Percentiles rank a stretch among this genome's conserved stretches.
phyloP scores from a whole-genome alignment of 2,888 invertebrate species.

The Apodemia mormo region DNA sequence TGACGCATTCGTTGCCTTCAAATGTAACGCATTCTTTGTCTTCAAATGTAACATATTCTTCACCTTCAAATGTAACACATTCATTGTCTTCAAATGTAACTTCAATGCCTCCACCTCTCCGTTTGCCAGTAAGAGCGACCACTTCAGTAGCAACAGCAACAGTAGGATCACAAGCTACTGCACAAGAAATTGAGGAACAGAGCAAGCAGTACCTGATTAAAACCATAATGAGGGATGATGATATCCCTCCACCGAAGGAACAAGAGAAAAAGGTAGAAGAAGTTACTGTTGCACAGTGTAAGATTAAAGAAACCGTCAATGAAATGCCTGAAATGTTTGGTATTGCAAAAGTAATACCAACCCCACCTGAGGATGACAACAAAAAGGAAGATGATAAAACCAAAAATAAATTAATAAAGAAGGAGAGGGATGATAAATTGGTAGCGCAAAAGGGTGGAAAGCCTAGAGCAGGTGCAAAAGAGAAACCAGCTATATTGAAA shows the following conservation, averaged over 20 bases:
- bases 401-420: constrained; percentile 46
- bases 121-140: constrained; percentile 56
- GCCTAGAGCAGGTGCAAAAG: constrained; percentile 62
- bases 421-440: constrained; percentile 58
- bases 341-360: constrained; percentile 65
- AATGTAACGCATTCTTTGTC: not conserved
- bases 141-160: constrained; percentile 65
- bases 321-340: constrained; percentile 81
- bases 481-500: constrained; percentile 65
- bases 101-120: constrained; percentile 66
- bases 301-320: constrained; percentile 58
- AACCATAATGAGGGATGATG: constrained; percentile 93
- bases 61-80: not conserved
- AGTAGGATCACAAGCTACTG: constrained; percentile 71
- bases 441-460: constrained; percentile 66
- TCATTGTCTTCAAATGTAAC: not conserved
- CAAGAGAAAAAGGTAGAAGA: constrained; percentile 81
- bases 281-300: constrained; percentile 70
- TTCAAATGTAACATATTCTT: not conserved
- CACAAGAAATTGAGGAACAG: constrained; percentile 84
- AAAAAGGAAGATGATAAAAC: constrained; percentile 50
- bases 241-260: constrained; percentile 85
- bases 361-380: constrained; percentile 46
- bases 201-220: constrained; percentile 93
- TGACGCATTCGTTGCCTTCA: not conserved